A percentile compares a stretch with the other conserved stretches of the same genome.
These are phyloP conservation scores for Lomographa bimaculata DNA, from an alignment of 2,888 invertebrate genomes.

Conservation along the genomic window DNA sequence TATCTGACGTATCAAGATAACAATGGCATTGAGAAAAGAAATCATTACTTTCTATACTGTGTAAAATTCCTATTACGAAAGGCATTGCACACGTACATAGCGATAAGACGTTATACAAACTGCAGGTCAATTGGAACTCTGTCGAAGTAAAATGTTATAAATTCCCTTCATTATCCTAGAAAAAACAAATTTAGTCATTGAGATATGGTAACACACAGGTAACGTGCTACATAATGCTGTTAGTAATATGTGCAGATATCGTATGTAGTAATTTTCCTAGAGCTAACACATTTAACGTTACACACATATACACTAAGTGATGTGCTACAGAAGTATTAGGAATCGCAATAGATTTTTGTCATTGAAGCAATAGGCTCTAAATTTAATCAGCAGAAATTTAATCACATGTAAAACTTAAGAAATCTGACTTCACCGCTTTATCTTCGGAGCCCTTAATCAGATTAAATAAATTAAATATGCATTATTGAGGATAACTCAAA, in stretches of 20 bases:
- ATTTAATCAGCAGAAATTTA: not conserved
- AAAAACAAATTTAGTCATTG: not conserved
- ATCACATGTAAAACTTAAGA: not conserved
- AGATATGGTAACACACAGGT: slow-evolving; percentile 3
- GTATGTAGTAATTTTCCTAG: slow-evolving; percentile 17
- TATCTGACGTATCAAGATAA: slow-evolving; percentile 53
- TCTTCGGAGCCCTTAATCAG: too few species aligned
- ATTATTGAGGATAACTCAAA: too few species aligned
- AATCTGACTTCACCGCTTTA: too few species aligned
- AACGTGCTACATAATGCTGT: slow-evolving; percentile 11
- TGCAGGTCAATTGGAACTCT: slow-evolving; percentile 5
- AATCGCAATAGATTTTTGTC: not conserved
- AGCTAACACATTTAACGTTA: slow-evolving; percentile 10
- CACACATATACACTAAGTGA: too few species aligned
- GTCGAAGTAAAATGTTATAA: slow-evolving; percentile 1
- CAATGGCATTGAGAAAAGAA: slow-evolving; percentile 66
- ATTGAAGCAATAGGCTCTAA: slow-evolving; percentile 1
- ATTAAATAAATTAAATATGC: too few species aligned
- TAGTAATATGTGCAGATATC: slow-evolving; percentile 14
- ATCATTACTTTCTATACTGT: slow-evolving; percentile 64
- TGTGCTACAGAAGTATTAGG: too few species aligned
- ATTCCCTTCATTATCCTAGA: too few species aligned
- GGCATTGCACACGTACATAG: slow-evolving; percentile 46
- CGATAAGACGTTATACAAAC: slow-evolving; percentile 37
- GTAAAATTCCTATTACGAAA: slow-evolving; percentile 66